A percentile compares a stretch with the other conserved stretches of the same genome.
These are phyloP conservation scores for Odontomachus brunneus DNA, from an alignment of 1,140 invertebrate species.

Conservation along the genomic window DNA sequence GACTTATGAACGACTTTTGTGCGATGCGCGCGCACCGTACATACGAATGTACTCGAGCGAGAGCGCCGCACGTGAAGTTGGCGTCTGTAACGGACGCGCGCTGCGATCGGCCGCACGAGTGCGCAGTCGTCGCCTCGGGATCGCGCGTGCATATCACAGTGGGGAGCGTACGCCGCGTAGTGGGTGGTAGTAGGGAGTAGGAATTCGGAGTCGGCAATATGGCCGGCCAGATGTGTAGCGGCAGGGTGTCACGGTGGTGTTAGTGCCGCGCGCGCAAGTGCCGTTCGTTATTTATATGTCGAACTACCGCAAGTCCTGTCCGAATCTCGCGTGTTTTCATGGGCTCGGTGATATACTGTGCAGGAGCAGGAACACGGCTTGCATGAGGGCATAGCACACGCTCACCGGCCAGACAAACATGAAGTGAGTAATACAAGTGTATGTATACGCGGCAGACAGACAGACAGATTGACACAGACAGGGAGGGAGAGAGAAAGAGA, in stretches of 20 bases:
- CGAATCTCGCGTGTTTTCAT: conserved; percentile 84
- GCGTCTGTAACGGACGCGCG: too few species aligned
- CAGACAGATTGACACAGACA: conserved; percentile 33
- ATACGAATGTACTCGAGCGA: too few species aligned
- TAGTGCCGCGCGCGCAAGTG: conserved; percentile 76
- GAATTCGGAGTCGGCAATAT: conserved; percentile 79
- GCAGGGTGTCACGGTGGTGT: conserved; percentile 83
- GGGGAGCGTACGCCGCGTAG: too few species aligned
- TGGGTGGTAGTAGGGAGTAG: conserved; percentile 62
- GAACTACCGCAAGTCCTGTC: conserved; percentile 83
- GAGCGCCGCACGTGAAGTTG: too few species aligned
- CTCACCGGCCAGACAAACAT: conserved; percentile 82
- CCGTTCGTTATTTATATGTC: conserved; percentile 82
- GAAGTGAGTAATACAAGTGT: conserved; percentile 80
- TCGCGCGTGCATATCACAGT: too few species aligned
- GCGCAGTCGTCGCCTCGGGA: too few species aligned
- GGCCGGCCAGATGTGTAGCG: conserved; percentile 83
- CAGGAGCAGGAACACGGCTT: conserved; percentile 80
- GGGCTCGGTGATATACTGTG: conserved; percentile 84
- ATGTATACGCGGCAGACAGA: conserved; percentile 23
- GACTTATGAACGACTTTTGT: too few species aligned
- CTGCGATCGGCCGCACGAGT: too few species aligned
- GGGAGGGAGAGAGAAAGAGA: conserved; percentile 49
- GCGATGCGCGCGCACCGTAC: too few species aligned
- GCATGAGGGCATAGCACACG: conserved; percentile 84